Base-by-base conservation (phyloP, 2,888 invertebrate genomes). In the Cephus rjabovi region DNA sequence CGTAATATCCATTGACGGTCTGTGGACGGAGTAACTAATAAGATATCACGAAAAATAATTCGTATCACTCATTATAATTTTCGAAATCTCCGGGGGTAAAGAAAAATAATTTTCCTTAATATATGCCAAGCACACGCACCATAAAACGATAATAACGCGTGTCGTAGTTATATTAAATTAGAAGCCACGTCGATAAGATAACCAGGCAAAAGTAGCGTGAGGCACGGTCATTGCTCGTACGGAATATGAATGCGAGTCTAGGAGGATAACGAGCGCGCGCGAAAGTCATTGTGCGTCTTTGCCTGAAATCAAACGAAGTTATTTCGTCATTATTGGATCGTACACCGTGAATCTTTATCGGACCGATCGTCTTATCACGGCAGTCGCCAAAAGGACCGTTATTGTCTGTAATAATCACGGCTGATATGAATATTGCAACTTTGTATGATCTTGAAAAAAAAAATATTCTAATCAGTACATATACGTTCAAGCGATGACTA, bases 151-250 rank as follows among this genome's bases (percentile, higher is more conserved):
- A 56, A 9, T 23, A 23, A 56, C 23, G 23, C 23, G 56, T 23
- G 1, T 56, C 56, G 23, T 56, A 56, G 31, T 37, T 68, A 76
- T 23, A 30, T 74, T 69, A 34, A 76, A n/a, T 73, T 15, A 78
- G 75, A 34, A 37, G 30, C 30, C 35, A 30, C 56, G 37, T 76
- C 77, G 15, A 40, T 78, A 33, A 34, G 12, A 78, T 69, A 76
- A 3, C 6, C 74, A 71, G 15, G 9, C 23, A 56, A 23, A 56
- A 56, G 9, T 56, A 56, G 56, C 56, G 23, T 23, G 56, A 6
- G 9, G 56, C 56, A 56, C 56, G 23, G 56, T 56, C 23, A 56
- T 23, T 56, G 56, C 56, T 56, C 23, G 23, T 56, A 3, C 9
- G 56, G 23, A 23, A 9, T 56, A 23, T 9, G 56, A 56, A 56